phyloP scores from a whole-genome alignment of 2,888 invertebrate species.

The Zhuqinia jingwanae region DNA sequence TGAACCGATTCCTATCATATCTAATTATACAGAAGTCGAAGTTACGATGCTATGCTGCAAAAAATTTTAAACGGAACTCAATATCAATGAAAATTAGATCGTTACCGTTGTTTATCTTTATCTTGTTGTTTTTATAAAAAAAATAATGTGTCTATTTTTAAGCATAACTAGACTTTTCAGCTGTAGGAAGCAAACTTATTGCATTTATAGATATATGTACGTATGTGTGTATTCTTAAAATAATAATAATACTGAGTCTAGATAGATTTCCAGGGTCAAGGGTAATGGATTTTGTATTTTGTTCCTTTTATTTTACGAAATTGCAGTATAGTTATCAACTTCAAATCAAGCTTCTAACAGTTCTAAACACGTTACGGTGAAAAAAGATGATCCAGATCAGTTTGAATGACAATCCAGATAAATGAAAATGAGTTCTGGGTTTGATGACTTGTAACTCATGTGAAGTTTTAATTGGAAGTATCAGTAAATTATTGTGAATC shows the following conservation, averaged over 20 bases:
- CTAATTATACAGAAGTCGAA: conserved; percentile 8
- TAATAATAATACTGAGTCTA: no score
- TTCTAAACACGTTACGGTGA: no score
- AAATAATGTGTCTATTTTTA: no score
- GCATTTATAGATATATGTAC: not conserved
- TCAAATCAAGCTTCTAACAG: not conserved
- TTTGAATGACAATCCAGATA: not conserved
- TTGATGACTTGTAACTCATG: conserved; percentile 4
- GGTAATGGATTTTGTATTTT: no score
- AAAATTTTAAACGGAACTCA: no score
- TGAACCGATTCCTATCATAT: conserved; percentile 38
- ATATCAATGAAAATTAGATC: no score
- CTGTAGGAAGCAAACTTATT: no score
- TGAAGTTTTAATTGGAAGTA: conserved; percentile 2
- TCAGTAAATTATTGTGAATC: conserved; percentile 25
- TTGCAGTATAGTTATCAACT: not conserved
- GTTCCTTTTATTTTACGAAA: no score
- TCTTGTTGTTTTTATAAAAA: no score
- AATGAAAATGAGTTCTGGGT: not conserved
- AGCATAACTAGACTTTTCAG: no score
- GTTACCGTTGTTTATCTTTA: no score
- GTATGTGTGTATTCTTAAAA: not conserved
- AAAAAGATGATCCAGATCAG: not conserved
- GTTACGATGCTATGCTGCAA: conserved; percentile 42
- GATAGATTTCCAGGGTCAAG: no score